A percentile compares a stretch with the other conserved stretches of the same genome.
Evolutionary conservation across 2,113 vertebrate genomes (phyloP).

Genomic region (Jaculus jaculus): DNA sequence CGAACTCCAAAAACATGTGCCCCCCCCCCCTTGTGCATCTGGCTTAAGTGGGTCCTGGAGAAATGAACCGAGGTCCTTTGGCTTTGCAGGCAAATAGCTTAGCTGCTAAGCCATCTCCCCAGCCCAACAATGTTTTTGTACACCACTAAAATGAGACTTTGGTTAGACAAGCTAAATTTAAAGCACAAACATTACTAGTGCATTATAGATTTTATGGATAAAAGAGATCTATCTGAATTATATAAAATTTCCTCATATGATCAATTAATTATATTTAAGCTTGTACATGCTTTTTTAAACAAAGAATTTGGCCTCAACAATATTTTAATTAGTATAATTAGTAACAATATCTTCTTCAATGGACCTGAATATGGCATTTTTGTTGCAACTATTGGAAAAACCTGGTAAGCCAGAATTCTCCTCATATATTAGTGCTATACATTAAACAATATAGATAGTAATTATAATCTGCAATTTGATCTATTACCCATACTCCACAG

Average conservation of each 20-base stretch:
- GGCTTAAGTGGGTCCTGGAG: too few relatives aligned
- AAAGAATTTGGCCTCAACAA: constrained; percentile 44
- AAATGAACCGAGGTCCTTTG: too few relatives aligned
- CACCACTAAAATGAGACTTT: background rate
- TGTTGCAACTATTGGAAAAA: constrained; percentile 31
- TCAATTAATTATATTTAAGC: constrained; percentile 36
- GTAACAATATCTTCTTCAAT: constrained; percentile 11
- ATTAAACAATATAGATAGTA: background rate
- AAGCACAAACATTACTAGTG: background rate
- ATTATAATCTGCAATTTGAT: constrained; percentile 54
- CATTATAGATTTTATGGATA: constrained; percentile 27
- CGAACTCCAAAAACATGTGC: too few relatives aligned
- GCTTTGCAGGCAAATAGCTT: too few relatives aligned
- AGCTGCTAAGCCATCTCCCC: too few relatives aligned
- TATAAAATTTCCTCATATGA: constrained; percentile 43
- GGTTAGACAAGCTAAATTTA: constrained; percentile 37
- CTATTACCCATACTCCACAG: background rate
- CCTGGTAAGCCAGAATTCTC: background rate
- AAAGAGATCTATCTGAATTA: constrained; percentile 22
- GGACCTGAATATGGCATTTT: constrained; percentile 31
- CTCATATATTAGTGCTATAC: background rate
- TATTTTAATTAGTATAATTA: constrained; percentile 26
- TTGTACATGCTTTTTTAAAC: constrained; percentile 18
- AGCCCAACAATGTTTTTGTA: too few relatives aligned
- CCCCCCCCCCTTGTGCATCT: too few relatives aligned